Evolutionary conservation across 2,113 vertebrate species (phyloP).

Genomic region (Notechis scutatus): DNA sequence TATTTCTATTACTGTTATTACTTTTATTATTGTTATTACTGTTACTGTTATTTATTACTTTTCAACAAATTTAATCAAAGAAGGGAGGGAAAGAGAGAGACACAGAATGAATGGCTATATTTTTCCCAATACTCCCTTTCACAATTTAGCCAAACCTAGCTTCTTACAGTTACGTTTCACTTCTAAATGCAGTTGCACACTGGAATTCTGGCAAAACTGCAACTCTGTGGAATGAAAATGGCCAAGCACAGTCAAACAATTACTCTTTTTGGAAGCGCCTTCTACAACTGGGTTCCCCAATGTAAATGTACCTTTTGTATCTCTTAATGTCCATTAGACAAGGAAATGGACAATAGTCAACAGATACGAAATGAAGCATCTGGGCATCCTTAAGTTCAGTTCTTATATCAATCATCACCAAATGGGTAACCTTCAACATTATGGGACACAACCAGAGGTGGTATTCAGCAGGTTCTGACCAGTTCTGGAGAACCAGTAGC

Average conservation of each 20-base stretch:
- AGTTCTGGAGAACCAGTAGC: too few species aligned
- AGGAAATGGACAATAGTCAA: background rate
- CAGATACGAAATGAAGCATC: background rate
- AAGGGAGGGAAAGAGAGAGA: slow-evolving; percentile 1
- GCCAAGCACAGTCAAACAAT: background rate
- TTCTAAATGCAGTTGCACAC: background rate
- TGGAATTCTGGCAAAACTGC: background rate
- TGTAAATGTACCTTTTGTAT: background rate
- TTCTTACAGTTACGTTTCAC: background rate
- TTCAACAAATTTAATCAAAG: slow-evolving; percentile 43
- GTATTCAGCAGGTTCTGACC: too few species aligned
- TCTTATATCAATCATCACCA: background rate
- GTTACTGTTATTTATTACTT: background rate
- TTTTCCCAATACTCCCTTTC: background rate
- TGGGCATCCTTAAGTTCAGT: background rate
- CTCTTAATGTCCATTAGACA: background rate
- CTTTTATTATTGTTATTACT: background rate
- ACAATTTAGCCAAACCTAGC: background rate
- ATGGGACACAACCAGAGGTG: background rate
- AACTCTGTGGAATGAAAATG: background rate
- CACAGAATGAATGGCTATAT: background rate
- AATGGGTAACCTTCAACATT: background rate
- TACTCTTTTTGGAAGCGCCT: background rate
- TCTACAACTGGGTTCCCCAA: background rate
- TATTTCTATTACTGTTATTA: background rate